A percentile compares a stretch with the other conserved stretches of the same genome.
These are phyloP conservation scores for Drosophila leonis DNA, from an alignment of 2,888 invertebrate species.

Conservation along the genomic window DNA sequence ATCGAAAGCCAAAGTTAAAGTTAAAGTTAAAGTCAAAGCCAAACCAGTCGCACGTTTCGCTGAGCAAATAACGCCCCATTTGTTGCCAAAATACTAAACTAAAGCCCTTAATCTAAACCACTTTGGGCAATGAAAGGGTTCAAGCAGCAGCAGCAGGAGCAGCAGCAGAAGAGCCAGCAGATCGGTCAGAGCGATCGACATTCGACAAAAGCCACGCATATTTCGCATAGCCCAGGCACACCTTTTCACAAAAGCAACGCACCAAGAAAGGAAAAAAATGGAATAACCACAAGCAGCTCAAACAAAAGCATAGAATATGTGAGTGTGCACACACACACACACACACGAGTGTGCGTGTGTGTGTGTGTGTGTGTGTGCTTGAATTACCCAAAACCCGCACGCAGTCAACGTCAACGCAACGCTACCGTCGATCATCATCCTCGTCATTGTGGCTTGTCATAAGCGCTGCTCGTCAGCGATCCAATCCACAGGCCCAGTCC, in stretches of 20 bases:
- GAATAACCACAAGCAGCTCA: conserved; percentile 56
- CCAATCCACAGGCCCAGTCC: conserved; percentile 26
- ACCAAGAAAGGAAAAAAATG: conserved; percentile 26
- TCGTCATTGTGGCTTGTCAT: conserved; percentile 58
- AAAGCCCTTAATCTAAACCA: conserved; percentile 82
- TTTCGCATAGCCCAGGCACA: conserved; percentile 80
- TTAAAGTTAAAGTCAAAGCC: conserved; percentile 30
- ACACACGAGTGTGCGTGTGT: not conserved
- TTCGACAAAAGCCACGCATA: conserved; percentile 74
- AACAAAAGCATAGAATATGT: conserved; percentile 60
- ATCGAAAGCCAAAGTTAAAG: conserved; percentile 7
- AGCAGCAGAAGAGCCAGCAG: conserved; percentile 25
- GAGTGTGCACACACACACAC: conserved; percentile 26
- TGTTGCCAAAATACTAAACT: conserved; percentile 64
- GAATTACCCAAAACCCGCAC: conserved; percentile 62
- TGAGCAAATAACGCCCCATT: conserved; percentile 80
- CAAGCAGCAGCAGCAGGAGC: conserved; percentile 9
- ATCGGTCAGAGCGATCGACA: conserved; percentile 66
- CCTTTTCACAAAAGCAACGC: conserved; percentile 62
- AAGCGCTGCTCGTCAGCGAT: conserved; percentile 63
- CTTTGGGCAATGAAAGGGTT: conserved; percentile 70
- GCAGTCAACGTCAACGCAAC: conserved; percentile 64
- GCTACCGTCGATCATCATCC: conserved; percentile 78
- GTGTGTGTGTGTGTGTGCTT: conserved; percentile 11
- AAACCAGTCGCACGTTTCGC: conserved; percentile 81